phyloP scores from a whole-genome alignment of 2,113 vertebrate species.

The Pteruthius melanotis region DNA sequence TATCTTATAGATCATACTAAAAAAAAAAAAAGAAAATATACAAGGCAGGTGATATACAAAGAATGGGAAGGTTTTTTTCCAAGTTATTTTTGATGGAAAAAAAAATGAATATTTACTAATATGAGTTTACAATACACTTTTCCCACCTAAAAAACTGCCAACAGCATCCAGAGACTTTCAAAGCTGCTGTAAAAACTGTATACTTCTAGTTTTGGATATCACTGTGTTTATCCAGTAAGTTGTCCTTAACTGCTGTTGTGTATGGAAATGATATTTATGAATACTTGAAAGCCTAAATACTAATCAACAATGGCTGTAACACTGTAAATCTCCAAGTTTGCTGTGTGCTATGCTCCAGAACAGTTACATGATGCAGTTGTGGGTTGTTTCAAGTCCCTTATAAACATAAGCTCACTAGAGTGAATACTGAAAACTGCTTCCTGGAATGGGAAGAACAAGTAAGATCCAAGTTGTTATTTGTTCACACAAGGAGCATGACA shows the following conservation, averaged over 20 bases:
- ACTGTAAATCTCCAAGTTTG: background rate
- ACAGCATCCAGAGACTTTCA: slow-evolving; percentile 3
- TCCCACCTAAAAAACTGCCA: background rate
- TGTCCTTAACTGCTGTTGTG: background rate
- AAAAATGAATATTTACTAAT: background rate
- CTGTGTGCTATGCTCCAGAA: background rate
- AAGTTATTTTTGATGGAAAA: background rate
- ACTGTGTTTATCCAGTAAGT: slow-evolving; percentile 1
- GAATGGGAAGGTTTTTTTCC: background rate
- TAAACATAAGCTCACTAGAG: slow-evolving; percentile 10
- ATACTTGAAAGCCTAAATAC: slow-evolving; percentile 33
- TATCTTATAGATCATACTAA: background rate
- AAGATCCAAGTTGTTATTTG: background rate
- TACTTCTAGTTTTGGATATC: background rate
- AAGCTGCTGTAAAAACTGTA: background rate
- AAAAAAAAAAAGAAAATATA: background rate
- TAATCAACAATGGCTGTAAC: background rate
- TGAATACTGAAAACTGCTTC: background rate
- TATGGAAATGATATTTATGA: slow-evolving; percentile 35
- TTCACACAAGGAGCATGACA: background rate
- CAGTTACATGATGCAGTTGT: background rate
- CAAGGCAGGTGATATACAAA: background rate
- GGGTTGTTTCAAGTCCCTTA: background rate
- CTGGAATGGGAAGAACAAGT: background rate
- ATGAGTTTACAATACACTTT: background rate